Percentiles rank a stretch among this genome's conserved stretches.
These are phyloP conservation scores for Radopholus similis DNA, from an alignment of 1,140 invertebrate species.

Conservation along the genomic window DNA sequence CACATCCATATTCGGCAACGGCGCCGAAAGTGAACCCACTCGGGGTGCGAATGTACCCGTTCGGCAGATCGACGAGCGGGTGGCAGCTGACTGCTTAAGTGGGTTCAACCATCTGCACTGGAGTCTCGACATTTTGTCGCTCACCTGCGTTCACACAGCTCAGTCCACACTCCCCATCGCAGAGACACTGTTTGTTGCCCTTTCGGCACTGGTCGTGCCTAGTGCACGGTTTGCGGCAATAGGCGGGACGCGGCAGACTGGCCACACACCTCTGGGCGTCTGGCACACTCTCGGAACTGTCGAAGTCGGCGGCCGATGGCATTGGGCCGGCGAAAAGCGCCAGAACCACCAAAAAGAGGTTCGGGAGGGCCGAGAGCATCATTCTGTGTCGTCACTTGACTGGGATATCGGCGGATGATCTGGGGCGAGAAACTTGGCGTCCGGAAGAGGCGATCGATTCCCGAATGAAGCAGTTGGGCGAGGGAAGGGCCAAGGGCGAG, in stretches of 20 bases:
- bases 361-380: background rate
- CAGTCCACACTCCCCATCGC: slow-evolving; percentile 90
- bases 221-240: slow-evolving; percentile 83
- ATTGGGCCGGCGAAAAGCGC: background rate
- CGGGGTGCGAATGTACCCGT: slow-evolving; percentile 51
- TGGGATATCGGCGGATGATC: background rate
- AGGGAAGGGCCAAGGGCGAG: too few relatives aligned
- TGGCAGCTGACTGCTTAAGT: slow-evolving; percentile 49
- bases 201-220: slow-evolving; percentile 92
- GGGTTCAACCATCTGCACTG: background rate
- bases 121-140: background rate
- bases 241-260: slow-evolving; percentile 35
- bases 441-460: too few relatives aligned
- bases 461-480: too few relatives aligned
- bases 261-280: slow-evolving; percentile 1
- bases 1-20: slow-evolving; percentile 61
- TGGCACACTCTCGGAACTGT: too few relatives aligned
- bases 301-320: background rate
- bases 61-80: slow-evolving; percentile 46
- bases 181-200: slow-evolving; percentile 73
- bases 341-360: background rate
- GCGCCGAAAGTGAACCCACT: slow-evolving; percentile 61
- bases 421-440: too few relatives aligned
- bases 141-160: slow-evolving; percentile 86
- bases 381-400: background rate